phyloP scores from a whole-genome alignment of 37 sponge, comb jelly and placozoan genomes.

The Haliclona indistincta region DNA sequence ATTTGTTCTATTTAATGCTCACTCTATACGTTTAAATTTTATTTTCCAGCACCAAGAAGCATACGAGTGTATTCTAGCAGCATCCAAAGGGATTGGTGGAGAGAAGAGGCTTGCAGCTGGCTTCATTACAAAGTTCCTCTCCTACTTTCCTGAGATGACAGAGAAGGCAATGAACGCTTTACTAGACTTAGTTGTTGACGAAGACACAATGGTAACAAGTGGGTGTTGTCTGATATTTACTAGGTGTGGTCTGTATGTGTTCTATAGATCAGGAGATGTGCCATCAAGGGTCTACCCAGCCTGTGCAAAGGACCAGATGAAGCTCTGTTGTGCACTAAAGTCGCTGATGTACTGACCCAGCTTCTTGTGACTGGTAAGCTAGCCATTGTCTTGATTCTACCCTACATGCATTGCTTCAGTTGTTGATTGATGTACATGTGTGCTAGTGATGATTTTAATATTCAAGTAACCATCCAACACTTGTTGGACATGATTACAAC shows the following conservation, averaged over 20 bases:
- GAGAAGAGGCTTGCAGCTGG: constrained; percentile 64
- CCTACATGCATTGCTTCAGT: no score
- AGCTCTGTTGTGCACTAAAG: constrained; percentile 17
- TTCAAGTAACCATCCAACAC: no score
- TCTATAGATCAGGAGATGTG: constrained; percentile 38
- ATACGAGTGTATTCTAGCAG: constrained; percentile 48
- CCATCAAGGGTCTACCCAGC: constrained; percentile 70
- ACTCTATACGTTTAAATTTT: neutral
- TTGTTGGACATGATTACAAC: no score
- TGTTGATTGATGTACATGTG: no score
- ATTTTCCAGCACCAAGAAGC: constrained; percentile 39
- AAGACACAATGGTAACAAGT: constrained; percentile 47
- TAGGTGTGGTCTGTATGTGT: neutral
- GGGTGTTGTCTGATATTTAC: no score
- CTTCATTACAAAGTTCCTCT: constrained; percentile 58
- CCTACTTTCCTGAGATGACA: constrained; percentile 34
- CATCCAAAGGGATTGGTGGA: constrained; percentile 27
- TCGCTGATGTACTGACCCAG: constrained; percentile 72
- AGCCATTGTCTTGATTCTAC: no score
- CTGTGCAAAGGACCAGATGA: constrained; percentile 34
- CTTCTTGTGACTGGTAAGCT: constrained; percentile 54
- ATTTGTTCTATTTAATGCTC: constrained; percentile 14
- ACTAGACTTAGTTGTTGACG: constrained; percentile 69
- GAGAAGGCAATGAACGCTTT: constrained; percentile 48
- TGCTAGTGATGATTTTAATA: no score